These are phyloP conservation scores for Aplysia californica DNA, from an alignment of 1,140 invertebrate species.

Conservation along the genomic window DNA sequence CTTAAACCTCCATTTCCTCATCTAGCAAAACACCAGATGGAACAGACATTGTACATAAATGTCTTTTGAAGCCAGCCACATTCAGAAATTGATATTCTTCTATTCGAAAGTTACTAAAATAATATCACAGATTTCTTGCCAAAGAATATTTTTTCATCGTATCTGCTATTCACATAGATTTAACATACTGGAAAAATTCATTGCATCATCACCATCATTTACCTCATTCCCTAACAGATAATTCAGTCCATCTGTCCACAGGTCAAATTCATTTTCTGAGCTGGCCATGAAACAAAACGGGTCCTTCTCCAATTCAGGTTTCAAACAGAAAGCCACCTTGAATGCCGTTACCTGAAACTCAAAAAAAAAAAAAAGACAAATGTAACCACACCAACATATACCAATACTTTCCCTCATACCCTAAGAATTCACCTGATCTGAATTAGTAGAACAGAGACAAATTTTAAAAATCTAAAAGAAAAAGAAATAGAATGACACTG, in stretches of 20 bases:
- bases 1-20: too few relatives aligned
- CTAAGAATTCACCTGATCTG: neutral
- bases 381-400: neutral
- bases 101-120: neutral
- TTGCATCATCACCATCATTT: too few relatives aligned
- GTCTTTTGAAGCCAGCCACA: too few relatives aligned
- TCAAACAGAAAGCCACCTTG: slow-evolving; percentile 86
- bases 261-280: slow-evolving; percentile 87
- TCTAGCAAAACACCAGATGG: too few relatives aligned
- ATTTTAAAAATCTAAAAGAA: too few relatives aligned
- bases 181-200: too few relatives aligned
- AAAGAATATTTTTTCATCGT: too few relatives aligned
- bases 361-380: too few relatives aligned
- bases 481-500: too few relatives aligned
- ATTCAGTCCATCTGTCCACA: slow-evolving; percentile 97
- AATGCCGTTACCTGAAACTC: slow-evolving; percentile 62
- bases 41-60: too few relatives aligned
- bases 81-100: neutral
- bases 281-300: slow-evolving; percentile 93
- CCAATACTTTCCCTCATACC: neutral
- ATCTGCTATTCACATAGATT: too few relatives aligned
- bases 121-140: neutral
- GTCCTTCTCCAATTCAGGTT: slow-evolving; percentile 73
- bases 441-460: neutral
- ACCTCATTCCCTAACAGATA: slow-evolving; percentile 77